Percentiles rank a stretch among this genome's conserved stretches.
Conservation (phyloP, 2,113 vertebrate genomes). For the Caranx melampygus region DNA sequence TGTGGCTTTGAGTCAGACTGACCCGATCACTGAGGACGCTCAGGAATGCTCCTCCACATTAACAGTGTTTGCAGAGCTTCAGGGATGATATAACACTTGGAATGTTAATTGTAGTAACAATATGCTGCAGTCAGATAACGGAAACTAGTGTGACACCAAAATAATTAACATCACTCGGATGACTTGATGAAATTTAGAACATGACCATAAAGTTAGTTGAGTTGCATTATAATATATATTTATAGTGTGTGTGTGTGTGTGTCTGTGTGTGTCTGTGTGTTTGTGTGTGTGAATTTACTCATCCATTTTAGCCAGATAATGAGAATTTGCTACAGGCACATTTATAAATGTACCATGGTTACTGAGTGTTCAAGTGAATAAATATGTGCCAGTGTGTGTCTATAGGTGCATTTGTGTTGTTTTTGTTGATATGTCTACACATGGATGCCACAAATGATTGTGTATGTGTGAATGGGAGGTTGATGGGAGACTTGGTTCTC, state of each 20-base stretch:
- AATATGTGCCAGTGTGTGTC: not conserved
- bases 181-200: not conserved
- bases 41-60: not conserved
- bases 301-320: not conserved
- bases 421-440: not conserved
- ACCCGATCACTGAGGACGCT: not conserved
- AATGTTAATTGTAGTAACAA: not conserved
- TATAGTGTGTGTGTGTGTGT: not conserved
- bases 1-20: not conserved
- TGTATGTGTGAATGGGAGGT: not conserved
- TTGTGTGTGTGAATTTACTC: not conserved
- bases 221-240: not conserved
- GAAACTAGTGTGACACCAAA: not conserved
- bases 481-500: conserved; percentile 27
- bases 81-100: not conserved
- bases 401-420: not conserved
- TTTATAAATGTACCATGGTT: not conserved
- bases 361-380: not conserved
- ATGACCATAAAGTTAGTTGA: not conserved
- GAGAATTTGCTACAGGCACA: not conserved
- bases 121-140: not conserved
- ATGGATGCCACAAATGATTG: not conserved
- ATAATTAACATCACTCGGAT: not conserved
- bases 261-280: no score
- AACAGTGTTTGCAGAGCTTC: no score